phyloP scores from a whole-genome alignment of 2,888 invertebrate species.

The Pasiphila rectangulata region DNA sequence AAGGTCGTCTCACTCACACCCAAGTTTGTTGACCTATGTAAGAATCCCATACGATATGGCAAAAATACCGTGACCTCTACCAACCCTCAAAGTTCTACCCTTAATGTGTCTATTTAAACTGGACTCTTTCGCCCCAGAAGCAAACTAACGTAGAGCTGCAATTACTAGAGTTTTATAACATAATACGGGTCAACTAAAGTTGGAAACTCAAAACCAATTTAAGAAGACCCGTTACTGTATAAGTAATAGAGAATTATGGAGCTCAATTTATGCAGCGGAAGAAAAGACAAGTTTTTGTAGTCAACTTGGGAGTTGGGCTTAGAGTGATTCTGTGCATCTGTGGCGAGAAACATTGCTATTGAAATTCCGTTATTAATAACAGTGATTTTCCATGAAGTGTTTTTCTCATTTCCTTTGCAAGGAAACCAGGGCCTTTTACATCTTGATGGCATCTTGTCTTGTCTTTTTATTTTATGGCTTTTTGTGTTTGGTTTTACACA shows the following conservation, averaged over 20 bases:
- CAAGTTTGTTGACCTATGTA: slow-evolving; percentile 64
- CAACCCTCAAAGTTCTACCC: neutral
- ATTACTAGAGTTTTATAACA: neutral
- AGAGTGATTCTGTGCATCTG: neutral
- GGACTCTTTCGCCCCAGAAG: slow-evolving; percentile 2
- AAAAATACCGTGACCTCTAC: slow-evolving; percentile 30
- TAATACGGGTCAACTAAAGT: slow-evolving; percentile 7
- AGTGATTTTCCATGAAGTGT: neutral
- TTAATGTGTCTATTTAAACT: slow-evolving; percentile 23
- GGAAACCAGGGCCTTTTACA: too few species aligned
- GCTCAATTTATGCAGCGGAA: slow-evolving; percentile 38
- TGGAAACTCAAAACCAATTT: slow-evolving; percentile 13
- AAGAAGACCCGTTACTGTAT: slow-evolving; percentile 31
- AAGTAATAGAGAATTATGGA: slow-evolving; percentile 32
- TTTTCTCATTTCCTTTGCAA: neutral
- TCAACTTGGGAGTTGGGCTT: neutral
- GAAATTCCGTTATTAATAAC: slow-evolving; percentile 4
- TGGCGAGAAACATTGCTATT: neutral
- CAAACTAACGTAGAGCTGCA: slow-evolving; percentile 5
- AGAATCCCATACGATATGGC: slow-evolving; percentile 33
- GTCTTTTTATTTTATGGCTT: too few species aligned
- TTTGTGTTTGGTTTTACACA: too few species aligned
- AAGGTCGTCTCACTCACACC: slow-evolving; percentile 64
- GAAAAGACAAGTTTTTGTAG: slow-evolving; percentile 47
- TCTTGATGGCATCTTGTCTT: too few species aligned